phyloP scores from a whole-genome alignment of 1,140 invertebrate genomes.

The Metopolophium dirhodum region DNA sequence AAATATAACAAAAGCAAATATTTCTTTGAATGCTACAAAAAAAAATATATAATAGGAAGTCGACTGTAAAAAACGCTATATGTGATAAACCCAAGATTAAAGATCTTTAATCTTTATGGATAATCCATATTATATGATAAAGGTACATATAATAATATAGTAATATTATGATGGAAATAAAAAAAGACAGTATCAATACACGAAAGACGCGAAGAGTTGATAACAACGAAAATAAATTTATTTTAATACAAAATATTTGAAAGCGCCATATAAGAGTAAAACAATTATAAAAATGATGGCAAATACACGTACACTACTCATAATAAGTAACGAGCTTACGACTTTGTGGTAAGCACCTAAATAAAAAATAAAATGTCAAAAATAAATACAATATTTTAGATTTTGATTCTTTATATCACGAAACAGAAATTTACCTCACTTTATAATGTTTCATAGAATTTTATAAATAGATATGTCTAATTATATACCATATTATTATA shows the following conservation, averaged over 20 bases:
- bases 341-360: not conserved
- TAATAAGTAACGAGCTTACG: too few species aligned
- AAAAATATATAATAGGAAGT: too few species aligned
- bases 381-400: not conserved
- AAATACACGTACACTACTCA: too few species aligned
- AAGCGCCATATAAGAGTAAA: not conserved
- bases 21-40: too few species aligned
- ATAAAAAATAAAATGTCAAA: not conserved
- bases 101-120: too few species aligned
- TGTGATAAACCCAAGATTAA: not conserved
- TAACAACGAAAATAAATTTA: not conserved
- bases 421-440: not conserved
- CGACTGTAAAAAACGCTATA: too few species aligned
- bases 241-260: not conserved
- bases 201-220: not conserved
- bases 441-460: not conserved
- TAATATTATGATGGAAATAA: not conserved
- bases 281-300: too few species aligned
- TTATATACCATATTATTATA: not conserved
- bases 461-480: not conserved
- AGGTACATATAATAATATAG: not conserved
- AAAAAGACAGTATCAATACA: not conserved
- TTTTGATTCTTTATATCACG: not conserved
- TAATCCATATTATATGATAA: not conserved
- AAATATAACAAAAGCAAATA: too few species aligned